Evolutionary conservation across 1,140 invertebrate genomes (phyloP).

Genomic region (Caenorhabditis briggsae): DNA sequence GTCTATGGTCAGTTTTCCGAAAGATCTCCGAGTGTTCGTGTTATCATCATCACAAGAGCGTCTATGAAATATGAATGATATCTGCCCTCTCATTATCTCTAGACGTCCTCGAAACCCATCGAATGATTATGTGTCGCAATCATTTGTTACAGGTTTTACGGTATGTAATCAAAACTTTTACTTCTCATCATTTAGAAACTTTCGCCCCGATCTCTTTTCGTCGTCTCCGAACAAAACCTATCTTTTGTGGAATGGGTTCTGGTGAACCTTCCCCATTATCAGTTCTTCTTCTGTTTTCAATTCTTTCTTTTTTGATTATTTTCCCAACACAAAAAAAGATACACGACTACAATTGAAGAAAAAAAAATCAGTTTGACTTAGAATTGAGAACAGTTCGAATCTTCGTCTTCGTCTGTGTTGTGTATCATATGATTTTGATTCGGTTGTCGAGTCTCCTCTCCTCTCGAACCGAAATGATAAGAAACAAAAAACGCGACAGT

Average conservation of each 20-base stretch:
- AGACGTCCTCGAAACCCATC: background rate
- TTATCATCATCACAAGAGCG: background rate
- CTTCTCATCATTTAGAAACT: background rate
- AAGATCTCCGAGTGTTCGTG: background rate
- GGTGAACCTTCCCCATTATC: background rate
- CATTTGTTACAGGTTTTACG: background rate
- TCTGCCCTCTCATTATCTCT: background rate
- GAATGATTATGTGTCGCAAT: background rate
- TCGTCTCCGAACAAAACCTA: background rate
- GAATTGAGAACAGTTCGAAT: conserved; percentile 22
- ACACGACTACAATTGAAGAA: background rate
- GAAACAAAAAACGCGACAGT: background rate
- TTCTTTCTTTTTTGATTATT: background rate
- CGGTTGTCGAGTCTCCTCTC: background rate
- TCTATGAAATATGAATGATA: conserved; percentile 5
- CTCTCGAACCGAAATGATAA: background rate
- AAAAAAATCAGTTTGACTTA: conserved; percentile 11
- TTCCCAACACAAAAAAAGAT: background rate
- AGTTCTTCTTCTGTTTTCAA: conserved; percentile 7
- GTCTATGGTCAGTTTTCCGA: conserved; percentile 6
- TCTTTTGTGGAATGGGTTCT: background rate
- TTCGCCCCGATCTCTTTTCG: background rate
- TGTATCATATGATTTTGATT: conserved; percentile 36
- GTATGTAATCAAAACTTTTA: conserved; percentile 3
- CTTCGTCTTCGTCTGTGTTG: background rate